Evolutionary conservation across 2,888 invertebrate genomes (phyloP).

Genomic region (Trichopria drosophilae): DNA sequence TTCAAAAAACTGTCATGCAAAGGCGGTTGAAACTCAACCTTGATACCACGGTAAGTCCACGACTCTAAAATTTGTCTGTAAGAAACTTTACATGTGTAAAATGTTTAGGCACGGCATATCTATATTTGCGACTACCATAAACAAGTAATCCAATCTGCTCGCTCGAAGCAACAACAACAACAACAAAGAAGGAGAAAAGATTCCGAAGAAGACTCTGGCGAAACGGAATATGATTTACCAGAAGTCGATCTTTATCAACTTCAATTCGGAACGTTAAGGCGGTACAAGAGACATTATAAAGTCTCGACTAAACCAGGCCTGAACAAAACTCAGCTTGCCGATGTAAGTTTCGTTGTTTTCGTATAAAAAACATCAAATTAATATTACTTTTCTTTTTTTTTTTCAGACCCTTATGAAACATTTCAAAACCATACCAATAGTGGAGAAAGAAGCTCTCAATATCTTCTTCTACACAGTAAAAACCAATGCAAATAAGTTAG

Average conservation of each 20-base stretch:
- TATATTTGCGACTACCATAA: constrained; percentile 98
- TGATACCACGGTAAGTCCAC: constrained; percentile 71
- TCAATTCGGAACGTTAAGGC: constrained; percentile 88
- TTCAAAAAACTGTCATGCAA: constrained; percentile 93
- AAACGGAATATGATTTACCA: constrained; percentile 87
- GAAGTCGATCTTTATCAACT: constrained; percentile 93
- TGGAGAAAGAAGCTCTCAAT: constrained; percentile 91
- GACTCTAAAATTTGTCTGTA: constrained; percentile 5
- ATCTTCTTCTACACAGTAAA: constrained; percentile 96
- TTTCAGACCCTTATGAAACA: constrained; percentile 91
- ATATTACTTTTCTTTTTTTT: constrained; percentile 11
- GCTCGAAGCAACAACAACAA: constrained; percentile 81
- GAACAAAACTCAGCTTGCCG: constrained; percentile 93
- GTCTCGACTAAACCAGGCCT: constrained; percentile 87
- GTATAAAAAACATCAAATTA: not conserved
- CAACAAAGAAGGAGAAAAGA: constrained; percentile 74
- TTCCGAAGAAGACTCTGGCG: constrained; percentile 92
- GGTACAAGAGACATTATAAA: constrained; percentile 93
- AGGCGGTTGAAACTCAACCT: constrained; percentile 85
- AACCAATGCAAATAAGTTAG: constrained; percentile 85
- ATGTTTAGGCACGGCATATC: constrained; percentile 80
- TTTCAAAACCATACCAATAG: constrained; percentile 91
- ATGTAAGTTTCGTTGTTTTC: constrained; percentile 68
- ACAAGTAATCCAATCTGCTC: constrained; percentile 92
- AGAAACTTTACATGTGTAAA: constrained; percentile 4